Evolutionary conservation across 2,888 invertebrate species (phyloP), one percentile per base, ranked within the genome.

Genomic region (Coenonympha glycerion): DNA sequence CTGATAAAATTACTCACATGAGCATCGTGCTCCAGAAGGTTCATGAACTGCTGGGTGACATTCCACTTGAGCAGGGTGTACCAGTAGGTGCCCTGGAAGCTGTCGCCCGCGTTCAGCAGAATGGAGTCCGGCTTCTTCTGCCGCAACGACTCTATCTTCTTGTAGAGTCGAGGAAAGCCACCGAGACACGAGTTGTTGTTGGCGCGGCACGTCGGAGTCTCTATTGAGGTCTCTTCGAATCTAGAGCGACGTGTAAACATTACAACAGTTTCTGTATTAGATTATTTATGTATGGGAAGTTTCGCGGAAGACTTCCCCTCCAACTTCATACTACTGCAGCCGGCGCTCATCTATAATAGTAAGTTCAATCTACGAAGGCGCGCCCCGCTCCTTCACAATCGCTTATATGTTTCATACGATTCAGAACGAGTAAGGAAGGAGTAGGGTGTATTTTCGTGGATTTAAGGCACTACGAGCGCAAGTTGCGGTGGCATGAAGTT

Each of bases 11-110:
- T 9, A 77, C 84, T 84, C 79, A 93, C 93, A 88, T 93, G 91
- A 1, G 91, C 95, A 69, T 95, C 94, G 62, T 93, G 92, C 0
- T 91, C 90, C 46, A 95, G 68, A 61, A 90, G 75, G 67, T 95
- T 95, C 79, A 95, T 90, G 63, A 95, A 93, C 62, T 91, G 71
- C 45, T 92, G 90, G 0, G 93, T 93, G 0, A 92, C 90, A 59
- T 91, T 91, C 91, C 92, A 93, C 61, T 90, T 89, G n/a, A 91
- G 88, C 3, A 93, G 65, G 13, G 91, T 92, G 66, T 94, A 95
- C 93, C 94, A 95, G n/a, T 94, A 85, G 0, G 95, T 95, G 0
- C 95, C 95, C 70, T 95, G 94, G 71, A 91, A 96, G 69, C 92
- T 92, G 74, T 95, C 95, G 0, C 95, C 95, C 0, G 92, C 95